These are phyloP conservation scores for Sycophila texana DNA, from an alignment of 2,888 invertebrate genomes.

Conservation along the genomic window DNA sequence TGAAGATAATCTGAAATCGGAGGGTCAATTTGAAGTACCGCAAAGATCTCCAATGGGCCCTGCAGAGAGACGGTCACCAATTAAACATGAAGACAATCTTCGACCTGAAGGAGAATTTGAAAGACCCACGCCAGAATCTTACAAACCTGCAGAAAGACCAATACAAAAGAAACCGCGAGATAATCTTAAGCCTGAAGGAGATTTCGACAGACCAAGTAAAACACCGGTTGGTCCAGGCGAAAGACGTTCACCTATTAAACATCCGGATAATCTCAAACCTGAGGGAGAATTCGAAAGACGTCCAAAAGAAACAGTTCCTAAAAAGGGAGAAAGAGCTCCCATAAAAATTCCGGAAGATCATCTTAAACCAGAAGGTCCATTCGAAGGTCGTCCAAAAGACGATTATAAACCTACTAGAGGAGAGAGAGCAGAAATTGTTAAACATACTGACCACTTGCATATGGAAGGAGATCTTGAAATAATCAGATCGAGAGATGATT, in stretches of 20 bases:
- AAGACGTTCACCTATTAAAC: conserved; percentile 77
- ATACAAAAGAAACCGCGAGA: conserved; percentile 70
- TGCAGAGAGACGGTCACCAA: conserved; percentile 70
- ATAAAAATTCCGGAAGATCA: conserved; percentile 77
- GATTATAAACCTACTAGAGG: conserved; percentile 68
- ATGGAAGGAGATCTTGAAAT: conserved; percentile 79
- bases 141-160: conserved; percentile 71
- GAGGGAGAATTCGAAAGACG: conserved; percentile 75
- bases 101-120: conserved; percentile 76
- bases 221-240: conserved; percentile 74
- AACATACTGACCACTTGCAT: conserved; percentile 77
- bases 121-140: conserved; percentile 72
- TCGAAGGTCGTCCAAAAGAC: conserved; percentile 73
- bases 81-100: conserved; percentile 76
- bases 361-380: conserved; percentile 72
- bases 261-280: conserved; percentile 77
- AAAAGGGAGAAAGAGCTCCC: conserved; percentile 75
- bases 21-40: conserved; percentile 69
- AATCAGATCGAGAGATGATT: conserved; percentile 63
- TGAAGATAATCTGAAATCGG: conserved; percentile 77
- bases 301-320: conserved; percentile 67
- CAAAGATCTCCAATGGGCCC: conserved; percentile 69
- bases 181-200: conserved; percentile 72
- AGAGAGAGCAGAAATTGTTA: conserved; percentile 70
- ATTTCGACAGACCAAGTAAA: conserved; percentile 67